Evolutionary conservation across 2,113 vertebrate genomes (phyloP).

Genomic region (Leptobrachium leishanense): DNA sequence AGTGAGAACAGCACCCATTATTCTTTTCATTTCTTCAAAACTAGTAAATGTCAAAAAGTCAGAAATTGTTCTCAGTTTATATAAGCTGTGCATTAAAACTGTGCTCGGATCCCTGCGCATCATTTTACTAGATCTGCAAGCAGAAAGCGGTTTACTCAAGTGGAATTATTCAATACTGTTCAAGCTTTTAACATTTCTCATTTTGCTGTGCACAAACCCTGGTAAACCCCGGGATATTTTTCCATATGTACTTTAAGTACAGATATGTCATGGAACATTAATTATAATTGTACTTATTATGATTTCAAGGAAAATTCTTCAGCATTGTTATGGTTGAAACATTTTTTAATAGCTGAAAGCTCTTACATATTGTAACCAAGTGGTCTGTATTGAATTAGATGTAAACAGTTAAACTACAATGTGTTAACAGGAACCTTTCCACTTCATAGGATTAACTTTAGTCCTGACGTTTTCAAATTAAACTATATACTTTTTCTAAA

Average conservation of each 20-base stretch:
- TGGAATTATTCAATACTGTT: not conserved
- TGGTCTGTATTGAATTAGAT: no score
- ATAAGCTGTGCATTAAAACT: not conserved
- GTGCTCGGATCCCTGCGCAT: not conserved
- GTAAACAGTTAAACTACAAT: no score
- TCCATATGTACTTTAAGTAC: slow-evolving; percentile 13
- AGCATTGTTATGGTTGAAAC: no score
- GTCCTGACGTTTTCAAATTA: no score
- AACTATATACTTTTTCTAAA: no score
- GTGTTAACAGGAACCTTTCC: no score
- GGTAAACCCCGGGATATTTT: slow-evolving; percentile 14
- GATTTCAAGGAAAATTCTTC: no score
- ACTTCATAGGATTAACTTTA: no score
- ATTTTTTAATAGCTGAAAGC: no score
- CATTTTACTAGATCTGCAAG: not conserved
- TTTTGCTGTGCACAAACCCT: slow-evolving; percentile 14
- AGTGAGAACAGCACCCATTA: not conserved
- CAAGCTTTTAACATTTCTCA: no score
- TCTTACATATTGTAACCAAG: no score
- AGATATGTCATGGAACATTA: slow-evolving; percentile 1
- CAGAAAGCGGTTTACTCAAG: not conserved
- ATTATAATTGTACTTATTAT: slow-evolving; percentile 2
- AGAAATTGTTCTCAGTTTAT: slow-evolving; percentile 5
- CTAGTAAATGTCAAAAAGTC: slow-evolving; percentile 31
- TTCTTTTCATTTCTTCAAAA: not conserved